These are phyloP conservation scores for Trematocara caparti DNA, from an alignment of 2,797 vertebrate genomes.

Conservation along the genomic window DNA sequence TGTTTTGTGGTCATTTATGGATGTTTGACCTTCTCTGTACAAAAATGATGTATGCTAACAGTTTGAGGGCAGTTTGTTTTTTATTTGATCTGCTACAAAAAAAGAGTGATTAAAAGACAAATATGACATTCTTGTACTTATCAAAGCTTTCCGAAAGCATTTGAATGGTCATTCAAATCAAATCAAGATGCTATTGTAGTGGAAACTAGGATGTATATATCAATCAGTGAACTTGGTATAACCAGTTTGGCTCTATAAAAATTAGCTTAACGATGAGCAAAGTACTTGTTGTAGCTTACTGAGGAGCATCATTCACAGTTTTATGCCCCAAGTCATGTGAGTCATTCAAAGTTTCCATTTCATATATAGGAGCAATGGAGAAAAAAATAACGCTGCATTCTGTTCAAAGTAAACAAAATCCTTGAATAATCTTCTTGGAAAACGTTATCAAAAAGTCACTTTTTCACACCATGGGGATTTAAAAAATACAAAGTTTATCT, in stretches of 20 bases:
- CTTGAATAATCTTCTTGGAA: background rate
- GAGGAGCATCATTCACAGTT: background rate
- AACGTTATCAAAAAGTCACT: background rate
- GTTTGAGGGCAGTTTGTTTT: background rate
- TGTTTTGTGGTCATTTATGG: background rate
- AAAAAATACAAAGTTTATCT: constrained; percentile 6
- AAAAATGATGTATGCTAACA: background rate
- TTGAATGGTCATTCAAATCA: background rate
- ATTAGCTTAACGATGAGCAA: background rate
- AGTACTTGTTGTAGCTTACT: background rate
- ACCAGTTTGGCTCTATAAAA: background rate
- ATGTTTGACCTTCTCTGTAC: background rate
- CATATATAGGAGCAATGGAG: background rate
- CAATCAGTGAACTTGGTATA: background rate
- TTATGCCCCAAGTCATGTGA: background rate
- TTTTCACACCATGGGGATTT: background rate
- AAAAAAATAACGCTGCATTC: background rate
- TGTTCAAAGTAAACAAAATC: background rate
- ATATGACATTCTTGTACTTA: background rate
- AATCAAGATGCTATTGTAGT: background rate
- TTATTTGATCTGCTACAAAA: background rate
- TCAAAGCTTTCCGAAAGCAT: background rate
- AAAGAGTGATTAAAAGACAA: background rate
- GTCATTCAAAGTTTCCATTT: constrained; percentile 19
- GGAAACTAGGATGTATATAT: background rate